Conservation (phyloP, 2,797 vertebrate species). For the Knipowitschia caucasica region DNA sequence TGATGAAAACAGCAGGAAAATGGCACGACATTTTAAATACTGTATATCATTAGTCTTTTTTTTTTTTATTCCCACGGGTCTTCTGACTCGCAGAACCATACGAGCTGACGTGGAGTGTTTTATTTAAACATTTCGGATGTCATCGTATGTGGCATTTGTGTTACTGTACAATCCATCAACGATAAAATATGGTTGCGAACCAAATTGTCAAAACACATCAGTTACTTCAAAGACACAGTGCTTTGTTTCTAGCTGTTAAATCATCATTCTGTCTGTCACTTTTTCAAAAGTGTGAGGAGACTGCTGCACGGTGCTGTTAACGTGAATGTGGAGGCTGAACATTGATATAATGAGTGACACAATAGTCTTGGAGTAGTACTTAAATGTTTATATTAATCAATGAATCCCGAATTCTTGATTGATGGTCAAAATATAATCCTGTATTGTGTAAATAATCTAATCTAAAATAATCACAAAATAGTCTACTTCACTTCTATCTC, state of each 20-base stretch:
- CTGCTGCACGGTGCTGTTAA: conserved; percentile 21
- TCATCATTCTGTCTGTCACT: conserved; percentile 25
- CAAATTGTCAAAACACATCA: not conserved
- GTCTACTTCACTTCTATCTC: too few species aligned
- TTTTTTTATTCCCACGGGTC: not conserved
- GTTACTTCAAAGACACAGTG: not conserved
- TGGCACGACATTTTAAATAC: not conserved
- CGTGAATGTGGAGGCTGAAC: conserved; percentile 20
- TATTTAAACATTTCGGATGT: conserved; percentile 6
- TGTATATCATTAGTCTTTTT: not conserved
- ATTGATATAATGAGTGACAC: conserved; percentile 7
- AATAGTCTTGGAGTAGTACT: conserved; percentile 3
- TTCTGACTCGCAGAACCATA: not conserved
- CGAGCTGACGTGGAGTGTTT: not conserved
- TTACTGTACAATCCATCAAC: conserved; percentile 4
- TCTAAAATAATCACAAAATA: too few species aligned
- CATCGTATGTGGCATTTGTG: conserved; percentile 10
- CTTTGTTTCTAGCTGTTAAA: conserved; percentile 10
- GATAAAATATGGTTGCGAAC: conserved; percentile 1
- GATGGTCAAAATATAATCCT: too few species aligned
- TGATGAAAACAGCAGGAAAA: not conserved
- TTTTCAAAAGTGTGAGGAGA: conserved; percentile 12
- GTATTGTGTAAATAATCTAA: too few species aligned
- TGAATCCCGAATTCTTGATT: too few species aligned
- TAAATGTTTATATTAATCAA: too few species aligned